Evolutionary conservation across 2,888 invertebrate species (phyloP).

Genomic region (Lymantria dispar): DNA sequence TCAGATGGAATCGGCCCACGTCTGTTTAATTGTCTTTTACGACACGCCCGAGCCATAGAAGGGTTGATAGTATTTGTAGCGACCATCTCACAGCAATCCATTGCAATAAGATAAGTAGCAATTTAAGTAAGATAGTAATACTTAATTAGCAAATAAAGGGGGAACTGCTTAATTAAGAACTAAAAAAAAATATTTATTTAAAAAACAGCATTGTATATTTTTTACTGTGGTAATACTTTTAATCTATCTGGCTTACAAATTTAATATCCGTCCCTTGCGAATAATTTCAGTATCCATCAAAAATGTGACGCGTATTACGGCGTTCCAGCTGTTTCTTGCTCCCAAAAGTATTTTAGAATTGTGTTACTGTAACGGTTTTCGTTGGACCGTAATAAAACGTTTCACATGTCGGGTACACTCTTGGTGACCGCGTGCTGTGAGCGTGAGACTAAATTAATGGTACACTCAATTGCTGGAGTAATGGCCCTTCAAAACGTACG

Average conservation of each 20-base stretch:
- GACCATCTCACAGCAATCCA: no score
- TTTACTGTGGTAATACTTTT: background rate
- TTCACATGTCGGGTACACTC: conserved; percentile 72
- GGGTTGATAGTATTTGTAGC: no score
- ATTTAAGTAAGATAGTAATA: no score
- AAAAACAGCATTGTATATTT: no score
- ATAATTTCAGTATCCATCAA: conserved; percentile 39
- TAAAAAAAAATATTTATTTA: no score
- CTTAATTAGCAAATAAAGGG: no score
- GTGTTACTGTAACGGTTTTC: conserved; percentile 69
- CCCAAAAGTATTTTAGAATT: conserved; percentile 46
- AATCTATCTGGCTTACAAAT: conserved; percentile 7
- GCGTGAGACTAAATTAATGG: conserved; percentile 78
- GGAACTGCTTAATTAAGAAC: no score
- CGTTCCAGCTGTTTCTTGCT: conserved; percentile 37
- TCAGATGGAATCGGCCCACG: no score
- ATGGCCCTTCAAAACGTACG: conserved; percentile 79
- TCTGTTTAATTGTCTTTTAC: no score
- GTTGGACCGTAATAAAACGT: conserved; percentile 42
- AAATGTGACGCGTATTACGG: conserved; percentile 32
- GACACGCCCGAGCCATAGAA: no score
- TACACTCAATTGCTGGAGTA: conserved; percentile 77
- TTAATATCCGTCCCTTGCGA: conserved; percentile 30
- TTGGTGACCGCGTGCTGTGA: conserved; percentile 69
- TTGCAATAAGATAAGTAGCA: no score